Percentiles rank a stretch among this genome's conserved stretches.
Conservation (phyloP, 2,113 vertebrate species). For the Bos taurus region ARS-UCD2.0 NC_037328.1:103172001-103172500, state of each 20-base stretch:
- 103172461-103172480: not conserved
- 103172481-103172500: not conserved
- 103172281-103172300: not conserved
- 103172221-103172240: accelerated
- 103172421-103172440: not conserved
- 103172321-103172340: not conserved
- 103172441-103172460: not conserved
- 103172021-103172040: too few relatives aligned
- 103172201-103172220: too few relatives aligned
- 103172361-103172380: not conserved
- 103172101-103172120: too few relatives aligned
- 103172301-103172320: too few relatives aligned
- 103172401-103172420: not conserved
- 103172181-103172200: accelerated
- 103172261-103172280: not conserved
- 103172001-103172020: not conserved
- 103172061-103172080: too few relatives aligned
- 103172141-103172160: too few relatives aligned
- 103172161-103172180: too few relatives aligned
- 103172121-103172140: too few relatives aligned
- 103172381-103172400: not conserved
- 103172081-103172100: too few relatives aligned
- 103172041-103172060: too few relatives aligned
- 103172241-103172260: too few relatives aligned
- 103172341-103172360: not conserved